Conservation (phyloP, 2,888 invertebrate genomes). For the Cerceris rybyensis region DNA sequence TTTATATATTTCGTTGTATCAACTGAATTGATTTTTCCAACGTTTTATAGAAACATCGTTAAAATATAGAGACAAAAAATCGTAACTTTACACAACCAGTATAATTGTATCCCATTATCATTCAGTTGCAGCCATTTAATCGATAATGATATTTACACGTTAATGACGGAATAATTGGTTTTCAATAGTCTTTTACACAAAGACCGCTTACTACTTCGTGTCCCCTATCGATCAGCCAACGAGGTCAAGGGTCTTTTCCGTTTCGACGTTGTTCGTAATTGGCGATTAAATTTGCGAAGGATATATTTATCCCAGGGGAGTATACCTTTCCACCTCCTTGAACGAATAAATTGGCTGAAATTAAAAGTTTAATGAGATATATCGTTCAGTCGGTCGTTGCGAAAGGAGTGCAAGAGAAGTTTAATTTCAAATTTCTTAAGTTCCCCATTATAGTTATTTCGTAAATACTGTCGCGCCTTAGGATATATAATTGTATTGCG, state of each 20-base stretch:
- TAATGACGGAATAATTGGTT: conserved; percentile 66
- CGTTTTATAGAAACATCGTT: not conserved
- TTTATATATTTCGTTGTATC: no score
- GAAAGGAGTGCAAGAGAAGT: conserved; percentile 6
- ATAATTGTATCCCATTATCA: not conserved
- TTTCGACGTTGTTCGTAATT: conserved; percentile 60
- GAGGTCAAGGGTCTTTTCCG: conserved; percentile 54
- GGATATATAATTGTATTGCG: no score
- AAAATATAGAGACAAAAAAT: not conserved
- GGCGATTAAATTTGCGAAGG: conserved; percentile 65
- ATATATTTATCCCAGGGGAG: conserved; percentile 53
- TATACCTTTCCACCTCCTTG: conserved; percentile 39
- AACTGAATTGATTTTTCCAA: not conserved
- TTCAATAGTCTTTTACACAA: conserved; percentile 57
- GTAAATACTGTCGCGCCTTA: not conserved
- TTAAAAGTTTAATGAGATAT: conserved; percentile 60
- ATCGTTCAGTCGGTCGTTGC: conserved; percentile 14
- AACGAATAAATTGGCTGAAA: conserved; percentile 67
- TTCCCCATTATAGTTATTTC: not conserved
- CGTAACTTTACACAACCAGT: not conserved
- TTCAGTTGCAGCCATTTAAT: conserved; percentile 51
- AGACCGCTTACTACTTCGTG: conserved; percentile 31
- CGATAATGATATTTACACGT: conserved; percentile 46
- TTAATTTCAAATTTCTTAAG: conserved; percentile 14
- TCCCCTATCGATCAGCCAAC: conserved; percentile 55